These are phyloP conservation scores for Chloroclysta siterata DNA, from an alignment of 2,888 invertebrate genomes.

Conservation along the genomic window DNA sequence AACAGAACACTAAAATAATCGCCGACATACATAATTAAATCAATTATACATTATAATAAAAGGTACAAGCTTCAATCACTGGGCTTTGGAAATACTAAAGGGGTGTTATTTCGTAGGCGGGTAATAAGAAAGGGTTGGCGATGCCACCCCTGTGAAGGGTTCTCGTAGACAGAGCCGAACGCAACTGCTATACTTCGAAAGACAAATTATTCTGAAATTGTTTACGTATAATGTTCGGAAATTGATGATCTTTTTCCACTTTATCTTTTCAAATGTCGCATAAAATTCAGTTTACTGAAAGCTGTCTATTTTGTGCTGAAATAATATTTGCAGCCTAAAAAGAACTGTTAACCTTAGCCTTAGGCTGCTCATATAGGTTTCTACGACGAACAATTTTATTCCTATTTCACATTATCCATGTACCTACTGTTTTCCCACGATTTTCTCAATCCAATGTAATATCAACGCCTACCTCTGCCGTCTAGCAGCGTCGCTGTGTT, in stretches of 20 bases:
- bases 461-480: no score
- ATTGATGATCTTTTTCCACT: neutral
- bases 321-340: no score
- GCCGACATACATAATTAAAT: neutral
- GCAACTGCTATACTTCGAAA: conserved; percentile 8
- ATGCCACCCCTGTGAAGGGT: conserved; percentile 22
- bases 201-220: conserved; percentile 12
- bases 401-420: no score
- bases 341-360: no score
- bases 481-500: no score
- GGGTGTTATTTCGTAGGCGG: conserved; percentile 20
- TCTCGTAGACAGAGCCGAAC: conserved; percentile 3
- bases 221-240: neutral
- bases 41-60: conserved; percentile 12
- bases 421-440: no score
- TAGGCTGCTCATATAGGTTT: no score
- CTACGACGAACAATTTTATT: no score
- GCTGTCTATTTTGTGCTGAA: no score
- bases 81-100: conserved; percentile 13
- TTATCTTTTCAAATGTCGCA: neutral
- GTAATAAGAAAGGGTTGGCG: conserved; percentile 25
- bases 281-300: no score
- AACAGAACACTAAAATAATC: no score
- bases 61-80: conserved; percentile 24
- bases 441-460: no score